A percentile compares a stretch with the other conserved stretches of the same genome.
phyloP scores from a whole-genome alignment of 2,888 invertebrate species.

The Syritta pipiens region DNA sequence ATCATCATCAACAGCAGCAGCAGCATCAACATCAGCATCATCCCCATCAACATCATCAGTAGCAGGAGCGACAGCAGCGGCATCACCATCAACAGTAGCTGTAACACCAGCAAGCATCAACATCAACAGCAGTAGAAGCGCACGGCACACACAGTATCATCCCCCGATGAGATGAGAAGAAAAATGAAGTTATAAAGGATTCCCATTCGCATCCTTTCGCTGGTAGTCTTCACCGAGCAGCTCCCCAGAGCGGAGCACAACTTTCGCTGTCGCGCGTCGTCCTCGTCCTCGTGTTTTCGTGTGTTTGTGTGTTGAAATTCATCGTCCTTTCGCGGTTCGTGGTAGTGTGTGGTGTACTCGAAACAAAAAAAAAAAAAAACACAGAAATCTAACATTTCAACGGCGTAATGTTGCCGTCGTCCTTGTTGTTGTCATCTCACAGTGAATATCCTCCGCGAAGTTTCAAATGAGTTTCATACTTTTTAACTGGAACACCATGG shows the following conservation, averaged over 20 bases:
- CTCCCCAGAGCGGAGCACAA: constrained; percentile 63
- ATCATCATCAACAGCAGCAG: constrained; percentile 31
- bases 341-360: neutral
- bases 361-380: too few species aligned
- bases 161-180: constrained; percentile 54
- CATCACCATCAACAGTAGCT: constrained; percentile 47
- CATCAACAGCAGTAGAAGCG: constrained; percentile 24
- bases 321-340: constrained; percentile 27
- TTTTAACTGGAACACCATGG: constrained; percentile 44
- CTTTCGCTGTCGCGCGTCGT: constrained; percentile 26
- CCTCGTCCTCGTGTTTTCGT: neutral
- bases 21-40: constrained; percentile 34
- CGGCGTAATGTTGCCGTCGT: constrained; percentile 40
- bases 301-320: too few species aligned
- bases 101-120: constrained; percentile 30
- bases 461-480: constrained; percentile 53
- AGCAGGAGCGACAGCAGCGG: constrained; percentile 5
- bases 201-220: constrained; percentile 66
- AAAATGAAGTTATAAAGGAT: constrained; percentile 66
- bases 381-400: constrained; percentile 3
- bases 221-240: constrained; percentile 67
- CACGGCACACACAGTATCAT: constrained; percentile 46
- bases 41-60: constrained; percentile 16
- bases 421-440: constrained; percentile 12
- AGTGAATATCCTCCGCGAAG: constrained; percentile 49